Conservation (phyloP, 2,888 invertebrate genomes). For the Monoplex corrugatus region DNA sequence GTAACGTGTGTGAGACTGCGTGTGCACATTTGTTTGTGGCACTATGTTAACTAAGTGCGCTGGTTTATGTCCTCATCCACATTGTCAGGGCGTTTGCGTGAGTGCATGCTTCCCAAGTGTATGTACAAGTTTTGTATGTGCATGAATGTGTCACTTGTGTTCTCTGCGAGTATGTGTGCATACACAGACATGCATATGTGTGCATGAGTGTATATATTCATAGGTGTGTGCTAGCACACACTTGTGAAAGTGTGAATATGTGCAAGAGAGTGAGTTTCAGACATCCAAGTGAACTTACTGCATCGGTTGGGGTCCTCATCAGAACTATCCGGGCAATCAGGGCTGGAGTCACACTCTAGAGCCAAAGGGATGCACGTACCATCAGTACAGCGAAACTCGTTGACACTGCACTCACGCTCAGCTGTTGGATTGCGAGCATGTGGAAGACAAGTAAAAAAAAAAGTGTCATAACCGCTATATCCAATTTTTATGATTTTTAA, state of each 20-base stretch:
- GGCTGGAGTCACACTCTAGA: slow-evolving; percentile 64
- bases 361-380: slow-evolving; percentile 66
- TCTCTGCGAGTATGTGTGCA: neutral
- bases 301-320: slow-evolving; percentile 66
- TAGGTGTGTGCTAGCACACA: neutral
- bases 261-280: too few species aligned
- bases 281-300: slow-evolving; percentile 42
- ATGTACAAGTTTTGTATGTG: neutral
- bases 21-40: neutral
- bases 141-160: neutral
- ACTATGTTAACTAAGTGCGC: too few species aligned
- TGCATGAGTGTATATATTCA: neutral
- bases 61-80: too few species aligned
- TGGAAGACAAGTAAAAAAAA: neutral
- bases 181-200: neutral
- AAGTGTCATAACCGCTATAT: too few species aligned
- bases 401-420: slow-evolving; percentile 44
- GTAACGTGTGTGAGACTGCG: neutral
- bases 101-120: neutral
- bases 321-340: slow-evolving; percentile 69
- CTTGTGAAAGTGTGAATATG: neutral
- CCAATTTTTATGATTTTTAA: too few species aligned
- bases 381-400: slow-evolving; percentile 74
- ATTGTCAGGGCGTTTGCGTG: neutral
- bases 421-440: slow-evolving; percentile 16